Conservation (phyloP, 1,140 invertebrate genomes). For the Eriocheir sinensis region DNA sequence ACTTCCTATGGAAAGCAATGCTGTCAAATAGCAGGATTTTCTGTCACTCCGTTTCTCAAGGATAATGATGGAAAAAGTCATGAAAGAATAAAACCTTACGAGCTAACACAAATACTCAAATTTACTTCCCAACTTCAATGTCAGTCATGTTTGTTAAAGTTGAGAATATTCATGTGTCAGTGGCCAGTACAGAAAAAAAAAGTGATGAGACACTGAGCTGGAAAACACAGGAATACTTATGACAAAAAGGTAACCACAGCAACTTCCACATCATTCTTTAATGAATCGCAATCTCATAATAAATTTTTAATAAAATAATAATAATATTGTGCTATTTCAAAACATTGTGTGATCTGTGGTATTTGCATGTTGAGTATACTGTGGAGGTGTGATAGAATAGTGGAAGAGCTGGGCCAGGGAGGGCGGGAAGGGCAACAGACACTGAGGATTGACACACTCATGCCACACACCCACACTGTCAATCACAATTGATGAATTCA, state of each 20-base stretch:
- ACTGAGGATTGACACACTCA: not conserved
- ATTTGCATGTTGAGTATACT: not conserved
- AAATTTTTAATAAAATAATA: too few species aligned
- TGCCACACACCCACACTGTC: not conserved
- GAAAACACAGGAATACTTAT: not conserved
- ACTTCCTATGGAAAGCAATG: not conserved
- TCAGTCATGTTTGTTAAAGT: not conserved
- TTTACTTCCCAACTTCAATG: constrained; percentile 13
- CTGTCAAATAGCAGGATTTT: not conserved
- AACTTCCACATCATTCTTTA: not conserved
- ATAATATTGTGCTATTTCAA: too few species aligned
- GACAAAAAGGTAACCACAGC: not conserved
- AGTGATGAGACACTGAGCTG: constrained; percentile 1
- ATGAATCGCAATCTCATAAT: too few species aligned
- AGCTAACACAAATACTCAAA: not conserved
- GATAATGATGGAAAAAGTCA: too few species aligned
- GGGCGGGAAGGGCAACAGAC: not conserved
- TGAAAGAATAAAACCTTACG: not conserved
- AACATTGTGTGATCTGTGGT: not conserved
- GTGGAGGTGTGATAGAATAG: not conserved
- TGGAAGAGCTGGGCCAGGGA: not conserved
- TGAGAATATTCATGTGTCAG: too few species aligned
- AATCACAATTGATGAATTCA: not conserved
- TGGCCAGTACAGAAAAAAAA: too few species aligned
- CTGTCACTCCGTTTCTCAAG: too few species aligned